phyloP scores from a whole-genome alignment of 2,797 vertebrate genomes.

The Acanthiza pusilla region DNA sequence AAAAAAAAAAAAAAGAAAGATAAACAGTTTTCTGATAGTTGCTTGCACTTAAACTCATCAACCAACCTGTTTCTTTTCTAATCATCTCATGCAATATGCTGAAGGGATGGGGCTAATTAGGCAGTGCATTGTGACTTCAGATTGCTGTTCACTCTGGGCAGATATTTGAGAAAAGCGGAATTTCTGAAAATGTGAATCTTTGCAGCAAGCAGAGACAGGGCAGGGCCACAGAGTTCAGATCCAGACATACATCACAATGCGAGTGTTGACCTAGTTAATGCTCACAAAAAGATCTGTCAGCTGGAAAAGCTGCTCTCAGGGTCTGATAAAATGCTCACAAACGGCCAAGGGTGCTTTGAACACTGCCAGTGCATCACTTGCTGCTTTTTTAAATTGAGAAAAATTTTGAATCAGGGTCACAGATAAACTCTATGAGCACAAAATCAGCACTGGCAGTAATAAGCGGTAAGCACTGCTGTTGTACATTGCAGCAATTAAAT shows the following conservation, averaged over 20 bases:
- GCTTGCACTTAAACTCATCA: background rate
- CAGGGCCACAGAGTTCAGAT: background rate
- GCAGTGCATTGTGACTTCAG: background rate
- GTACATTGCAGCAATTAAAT: background rate
- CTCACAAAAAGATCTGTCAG: background rate
- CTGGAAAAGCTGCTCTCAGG: background rate
- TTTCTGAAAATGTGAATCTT: constrained; percentile 2
- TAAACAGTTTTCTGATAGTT: background rate
- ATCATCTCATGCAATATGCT: background rate
- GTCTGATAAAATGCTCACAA: background rate
- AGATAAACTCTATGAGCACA: background rate
- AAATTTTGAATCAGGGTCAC: background rate
- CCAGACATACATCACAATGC: background rate
- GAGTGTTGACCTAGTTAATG: background rate
- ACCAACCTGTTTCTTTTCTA: background rate
- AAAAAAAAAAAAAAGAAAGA: background rate
- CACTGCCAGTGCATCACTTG: background rate
- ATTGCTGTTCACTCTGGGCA: background rate
- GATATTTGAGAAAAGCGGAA: background rate
- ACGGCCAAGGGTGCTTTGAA: background rate
- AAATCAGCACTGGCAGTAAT: background rate
- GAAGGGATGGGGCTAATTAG: background rate
- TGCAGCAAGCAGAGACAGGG: background rate
- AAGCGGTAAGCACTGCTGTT: background rate
- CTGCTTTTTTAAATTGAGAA: background rate